A percentile compares a stretch with the other conserved stretches of the same genome.
Conservation (phyloP, 2,797 vertebrate species). For the Glyptemys insculpta region DNA sequence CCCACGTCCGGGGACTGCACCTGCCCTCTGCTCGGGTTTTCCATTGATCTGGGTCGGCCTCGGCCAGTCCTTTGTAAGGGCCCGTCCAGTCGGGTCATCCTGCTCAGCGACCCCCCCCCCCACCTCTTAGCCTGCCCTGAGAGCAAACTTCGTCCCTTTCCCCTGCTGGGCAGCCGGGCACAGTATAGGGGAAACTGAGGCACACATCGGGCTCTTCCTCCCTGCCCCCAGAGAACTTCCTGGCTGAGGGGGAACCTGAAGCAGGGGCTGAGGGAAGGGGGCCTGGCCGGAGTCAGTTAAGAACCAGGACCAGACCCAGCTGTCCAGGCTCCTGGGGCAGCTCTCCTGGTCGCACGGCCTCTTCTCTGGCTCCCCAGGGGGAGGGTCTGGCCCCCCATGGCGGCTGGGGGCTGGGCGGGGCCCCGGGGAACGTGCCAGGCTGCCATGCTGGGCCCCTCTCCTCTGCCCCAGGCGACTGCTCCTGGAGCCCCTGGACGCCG, state of each 20-base stretch:
- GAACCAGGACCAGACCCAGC: neutral
- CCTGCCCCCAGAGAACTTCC: neutral
- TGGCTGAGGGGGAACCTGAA: neutral
- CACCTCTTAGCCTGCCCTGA: no score
- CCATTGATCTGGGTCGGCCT: no score
- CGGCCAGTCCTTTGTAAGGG: no score
- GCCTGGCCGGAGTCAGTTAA: neutral
- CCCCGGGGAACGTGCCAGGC: no score
- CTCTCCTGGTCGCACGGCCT: neutral
- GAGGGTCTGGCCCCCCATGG: neutral
- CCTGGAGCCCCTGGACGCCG: constrained; percentile 88
- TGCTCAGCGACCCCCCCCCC: no score
- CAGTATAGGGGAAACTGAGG: neutral
- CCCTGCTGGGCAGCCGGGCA: constrained; percentile 17
- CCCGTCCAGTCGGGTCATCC: no score
- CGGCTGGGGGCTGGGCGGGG: neutral
- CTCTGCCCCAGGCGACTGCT: constrained; percentile 77
- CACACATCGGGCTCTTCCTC: neutral
- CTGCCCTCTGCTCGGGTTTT: no score
- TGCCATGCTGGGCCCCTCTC: neutral
- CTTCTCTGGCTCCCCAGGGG: neutral
- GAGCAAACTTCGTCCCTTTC: neutral
- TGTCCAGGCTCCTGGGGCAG: neutral
- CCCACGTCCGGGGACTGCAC: no score
- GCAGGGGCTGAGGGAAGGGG: neutral